Conservation (phyloP, 2,888 invertebrate genomes). For the Lordiphosa fenestrarum region DNA sequence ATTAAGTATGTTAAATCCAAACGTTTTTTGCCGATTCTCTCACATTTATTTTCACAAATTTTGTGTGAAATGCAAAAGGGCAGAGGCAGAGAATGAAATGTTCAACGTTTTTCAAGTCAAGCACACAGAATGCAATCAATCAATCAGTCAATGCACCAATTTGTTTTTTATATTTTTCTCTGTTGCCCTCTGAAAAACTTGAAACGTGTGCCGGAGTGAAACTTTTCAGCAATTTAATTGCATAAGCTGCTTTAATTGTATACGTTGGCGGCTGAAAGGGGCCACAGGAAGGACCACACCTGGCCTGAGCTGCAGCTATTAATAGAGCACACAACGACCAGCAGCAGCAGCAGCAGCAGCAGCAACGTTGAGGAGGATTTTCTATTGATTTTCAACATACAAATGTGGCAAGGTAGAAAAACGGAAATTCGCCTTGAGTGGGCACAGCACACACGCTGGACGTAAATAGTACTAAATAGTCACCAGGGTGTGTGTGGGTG, state of each 20-base stretch:
- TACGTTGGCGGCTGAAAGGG: not conserved
- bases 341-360: conserved; percentile 2
- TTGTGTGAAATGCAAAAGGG: not conserved
- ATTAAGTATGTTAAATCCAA: too few relatives aligned
- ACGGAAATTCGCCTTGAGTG: conserved; percentile 17
- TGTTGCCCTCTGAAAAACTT: not conserved
- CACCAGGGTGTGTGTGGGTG: conserved; percentile 9
- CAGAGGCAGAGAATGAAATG: conserved; percentile 2
- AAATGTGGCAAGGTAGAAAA: conserved; percentile 34
- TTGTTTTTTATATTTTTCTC: not conserved
- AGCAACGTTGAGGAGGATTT: conserved; percentile 9
- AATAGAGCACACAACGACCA: conserved; percentile 21
- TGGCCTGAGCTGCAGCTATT: conserved; percentile 37
- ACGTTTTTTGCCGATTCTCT: too few relatives aligned
- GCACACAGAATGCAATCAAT: conserved; percentile 11
- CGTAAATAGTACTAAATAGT: too few relatives aligned
- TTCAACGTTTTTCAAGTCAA: conserved; percentile 10
- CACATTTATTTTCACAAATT: too few relatives aligned
- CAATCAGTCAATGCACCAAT: conserved; percentile 9
- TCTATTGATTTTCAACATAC: conserved; percentile 59
- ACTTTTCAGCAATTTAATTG: conserved; percentile 29
- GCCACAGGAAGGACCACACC: conserved; percentile 26
- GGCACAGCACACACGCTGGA: conserved; percentile 2
- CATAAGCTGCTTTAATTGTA: conserved; percentile 49
- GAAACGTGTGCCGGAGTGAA: not conserved